phyloP scores from a whole-genome alignment of 2,797 vertebrate genomes.

The Botia kubotai region DNA sequence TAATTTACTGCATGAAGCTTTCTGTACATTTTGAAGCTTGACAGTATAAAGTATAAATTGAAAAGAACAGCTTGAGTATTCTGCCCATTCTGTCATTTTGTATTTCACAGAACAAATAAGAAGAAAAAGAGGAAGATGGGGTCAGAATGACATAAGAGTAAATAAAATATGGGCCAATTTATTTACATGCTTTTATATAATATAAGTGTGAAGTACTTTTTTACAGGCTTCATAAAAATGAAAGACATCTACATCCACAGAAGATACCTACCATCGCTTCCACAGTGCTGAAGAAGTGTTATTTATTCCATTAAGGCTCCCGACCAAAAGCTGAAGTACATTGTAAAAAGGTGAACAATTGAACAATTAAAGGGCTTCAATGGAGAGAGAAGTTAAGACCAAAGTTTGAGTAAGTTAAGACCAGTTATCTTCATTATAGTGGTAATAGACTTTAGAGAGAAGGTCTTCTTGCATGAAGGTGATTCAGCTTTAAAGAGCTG shows the following conservation, averaged over 20 bases:
- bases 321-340: constrained; percentile 89
- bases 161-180: no score
- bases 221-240: constrained; percentile 85
- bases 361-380: constrained; percentile 90
- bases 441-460: constrained; percentile 29
- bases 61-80: no score
- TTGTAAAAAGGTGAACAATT: constrained; percentile 88
- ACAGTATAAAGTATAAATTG: no score
- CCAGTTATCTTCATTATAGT: background rate
- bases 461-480: constrained; percentile 45
- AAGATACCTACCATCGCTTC: constrained; percentile 83
- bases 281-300: constrained; percentile 82
- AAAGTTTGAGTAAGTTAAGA: constrained; percentile 60
- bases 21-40: no score
- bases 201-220: no score
- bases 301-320: constrained; percentile 92
- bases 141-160: no score
- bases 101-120: no score
- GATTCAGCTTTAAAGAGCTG: constrained; percentile 21
- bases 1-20: no score
- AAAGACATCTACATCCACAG: constrained; percentile 87
- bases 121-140: no score
- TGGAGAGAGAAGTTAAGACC: no score
- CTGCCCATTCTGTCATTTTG: no score
- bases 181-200: no score